Evolutionary conservation across 2,113 vertebrate species (phyloP), one percentile per base, ranked within the genome.

Genomic region (Rhagologus leucostigma): DNA sequence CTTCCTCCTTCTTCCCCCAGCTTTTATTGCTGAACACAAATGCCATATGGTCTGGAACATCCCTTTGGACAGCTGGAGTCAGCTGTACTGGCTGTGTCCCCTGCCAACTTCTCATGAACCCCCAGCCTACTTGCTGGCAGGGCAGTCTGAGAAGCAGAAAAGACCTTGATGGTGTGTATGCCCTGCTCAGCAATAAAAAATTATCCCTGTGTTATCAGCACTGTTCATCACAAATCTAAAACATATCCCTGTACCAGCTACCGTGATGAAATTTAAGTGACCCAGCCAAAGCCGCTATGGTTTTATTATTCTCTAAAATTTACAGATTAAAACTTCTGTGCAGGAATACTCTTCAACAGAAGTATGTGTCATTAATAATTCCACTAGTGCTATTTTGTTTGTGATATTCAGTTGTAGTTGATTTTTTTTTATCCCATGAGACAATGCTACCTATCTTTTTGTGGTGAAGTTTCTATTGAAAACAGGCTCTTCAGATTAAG

Each of bases 41-140:
- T 4, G 1, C 20, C 9, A 3, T 12, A 9, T 22, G 17, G 14
- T 33, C 3, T 64, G 59, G 32, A 44, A 1, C 19, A 56, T 65
- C n/a, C 32, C 18, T 88, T 29, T 49, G 42, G 32, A 49, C 21
- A 57, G 3, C 1, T 67, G 49, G 18, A 6, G 12, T 32, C 59
- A 67, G 32, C 49, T 68, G 26, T 77, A 8, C 15, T 11, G 1
- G 11, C 53, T 41, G 23, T 78, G 59, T 52, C 17, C 4, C 18
- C 55, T 78, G 60, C 24, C 35, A 46, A 0, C 5, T 30, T 7
- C 47, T 37, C 39, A 32, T 62, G 39, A 29, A 22, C 10, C 19
- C 11, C 9, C 13, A 73, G 16, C 14, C 16, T 14, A 0, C 42
- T 55, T 1, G 1, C 71, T 81, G 85, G 10, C 7, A 5, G 60